A percentile compares a stretch with the other conserved stretches of the same genome.
phyloP scores from a whole-genome alignment of 2,888 invertebrate species.

The Urechis unicinctus region DNA sequence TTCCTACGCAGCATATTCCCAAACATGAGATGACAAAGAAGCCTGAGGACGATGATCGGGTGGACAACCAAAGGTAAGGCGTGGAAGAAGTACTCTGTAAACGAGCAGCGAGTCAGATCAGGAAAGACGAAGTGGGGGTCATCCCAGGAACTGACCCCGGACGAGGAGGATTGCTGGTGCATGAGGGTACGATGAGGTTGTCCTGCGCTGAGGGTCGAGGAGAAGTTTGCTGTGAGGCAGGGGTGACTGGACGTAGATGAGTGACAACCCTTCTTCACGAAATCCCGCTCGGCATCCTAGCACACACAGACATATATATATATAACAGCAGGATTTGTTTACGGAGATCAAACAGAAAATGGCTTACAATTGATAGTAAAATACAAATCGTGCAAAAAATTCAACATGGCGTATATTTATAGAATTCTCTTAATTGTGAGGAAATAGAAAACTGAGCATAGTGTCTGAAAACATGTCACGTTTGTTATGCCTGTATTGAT shows the following conservation, averaged over 20 bases:
- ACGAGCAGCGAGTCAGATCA: conserved; percentile 19
- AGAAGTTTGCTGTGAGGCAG: conserved; percentile 5
- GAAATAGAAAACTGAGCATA: too few relatives aligned
- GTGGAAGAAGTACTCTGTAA: conserved; percentile 37
- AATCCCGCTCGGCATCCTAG: neutral
- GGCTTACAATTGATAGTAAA: too few relatives aligned
- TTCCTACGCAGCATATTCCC: conserved; percentile 55
- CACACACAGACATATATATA: neutral
- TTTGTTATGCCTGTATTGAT: too few relatives aligned
- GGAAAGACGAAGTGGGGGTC: neutral
- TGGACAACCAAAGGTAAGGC: conserved; percentile 55
- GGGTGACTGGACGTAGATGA: neutral
- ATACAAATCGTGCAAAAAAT: too few relatives aligned
- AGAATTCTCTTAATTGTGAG: too few relatives aligned
- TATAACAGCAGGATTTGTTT: neutral
- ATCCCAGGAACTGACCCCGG: conserved; percentile 3
- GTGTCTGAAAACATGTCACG: too few relatives aligned
- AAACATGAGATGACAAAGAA: conserved; percentile 57
- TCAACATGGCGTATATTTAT: too few relatives aligned
- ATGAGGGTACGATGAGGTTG: conserved; percentile 1
- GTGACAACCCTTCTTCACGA: neutral
- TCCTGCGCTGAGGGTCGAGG: too few relatives aligned
- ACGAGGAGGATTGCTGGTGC: conserved; percentile 3
- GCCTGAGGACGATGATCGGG: conserved; percentile 56
- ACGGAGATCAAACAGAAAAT: too few relatives aligned